Conservation (phyloP, 2,113 vertebrate species). For the Podarcis raffonei region DNA sequence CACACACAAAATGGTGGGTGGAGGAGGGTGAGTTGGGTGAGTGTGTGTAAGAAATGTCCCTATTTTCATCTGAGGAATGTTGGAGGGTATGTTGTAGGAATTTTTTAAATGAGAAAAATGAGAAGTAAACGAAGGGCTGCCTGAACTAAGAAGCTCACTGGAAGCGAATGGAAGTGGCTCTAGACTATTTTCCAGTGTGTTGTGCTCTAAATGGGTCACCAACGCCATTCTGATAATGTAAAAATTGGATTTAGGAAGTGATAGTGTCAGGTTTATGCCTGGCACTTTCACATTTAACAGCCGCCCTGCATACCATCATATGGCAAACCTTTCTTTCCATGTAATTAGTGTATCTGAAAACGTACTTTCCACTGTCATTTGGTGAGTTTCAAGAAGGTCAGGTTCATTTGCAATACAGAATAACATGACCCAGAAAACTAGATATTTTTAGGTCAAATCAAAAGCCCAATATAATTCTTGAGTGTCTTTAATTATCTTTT, state of each 20-base stretch:
- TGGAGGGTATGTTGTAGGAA: no score
- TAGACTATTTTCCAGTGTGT: neutral
- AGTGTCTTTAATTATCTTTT: constrained; percentile 45
- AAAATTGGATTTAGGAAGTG: neutral
- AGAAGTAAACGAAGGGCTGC: neutral
- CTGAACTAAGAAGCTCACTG: neutral
- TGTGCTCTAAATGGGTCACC: neutral
- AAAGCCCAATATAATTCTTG: constrained; percentile 41
- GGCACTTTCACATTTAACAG: neutral
- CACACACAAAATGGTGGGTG: no score
- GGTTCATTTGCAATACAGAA: constrained; percentile 43
- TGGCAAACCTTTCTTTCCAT: neutral
- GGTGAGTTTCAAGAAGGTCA: constrained; percentile 31
- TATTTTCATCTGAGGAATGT: no score
- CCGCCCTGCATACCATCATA: neutral
- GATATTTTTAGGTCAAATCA: constrained; percentile 41
- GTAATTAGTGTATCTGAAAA: constrained; percentile 2
- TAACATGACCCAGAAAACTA: constrained; percentile 47
- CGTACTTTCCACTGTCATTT: neutral
- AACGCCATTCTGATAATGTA: neutral
- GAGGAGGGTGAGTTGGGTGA: no score
- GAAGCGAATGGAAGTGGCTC: no score
- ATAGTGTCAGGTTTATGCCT: neutral
- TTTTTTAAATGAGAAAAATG: neutral
- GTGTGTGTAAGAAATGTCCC: no score